Evolutionary conservation across 1,140 invertebrate species (phyloP), one percentile per base, ranked within the genome.

Genomic region (Aphidius gifuensis): DNA sequence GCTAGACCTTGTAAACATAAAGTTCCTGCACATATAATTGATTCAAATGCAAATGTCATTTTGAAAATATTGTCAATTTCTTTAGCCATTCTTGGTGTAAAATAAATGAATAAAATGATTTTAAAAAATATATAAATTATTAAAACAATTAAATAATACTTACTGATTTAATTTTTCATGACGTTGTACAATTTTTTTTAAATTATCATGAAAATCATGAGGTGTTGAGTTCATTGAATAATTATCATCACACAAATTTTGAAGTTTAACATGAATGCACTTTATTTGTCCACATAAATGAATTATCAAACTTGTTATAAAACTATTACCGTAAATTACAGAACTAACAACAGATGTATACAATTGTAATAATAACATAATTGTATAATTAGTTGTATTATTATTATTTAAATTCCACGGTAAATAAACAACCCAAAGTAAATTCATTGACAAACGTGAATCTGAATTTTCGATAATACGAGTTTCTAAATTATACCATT

Each of bases 251-350:
- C 43, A 9, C 56, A 61, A 21, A 47, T 64, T 6, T 38, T 8
- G 4, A 60, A 43, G 5, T 32, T 47, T 38, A 49, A 66, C n/a
- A 54, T 53, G 43, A 21, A 66, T 9, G n/a, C 50, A 48, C 38
- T 59, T 50, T 2, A 69, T 43, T 54, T 69, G 66, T 16, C 64
- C 66, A 47, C 66, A 66, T 21, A 68, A 40, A 55, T 69, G 68
- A 9, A 69, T 21, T 1, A 68, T 60, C 11, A 68, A 39, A 9
- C 65, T 59, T 3, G 58, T 61, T 23, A 70, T 54, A 39, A 66
- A 68, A 56, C 60, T 64, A n/a, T 68, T 66, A 4, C 45, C 40
- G 46, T 66, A 70, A 9, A 48, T 48, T 3, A 62, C 50, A 6
- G 65, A 60, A 3, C 59, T 54, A 40, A 60, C 44, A 40, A 60